phyloP scores from a whole-genome alignment of 2,888 invertebrate genomes.

The Amblyjoppa proteus region DNA sequence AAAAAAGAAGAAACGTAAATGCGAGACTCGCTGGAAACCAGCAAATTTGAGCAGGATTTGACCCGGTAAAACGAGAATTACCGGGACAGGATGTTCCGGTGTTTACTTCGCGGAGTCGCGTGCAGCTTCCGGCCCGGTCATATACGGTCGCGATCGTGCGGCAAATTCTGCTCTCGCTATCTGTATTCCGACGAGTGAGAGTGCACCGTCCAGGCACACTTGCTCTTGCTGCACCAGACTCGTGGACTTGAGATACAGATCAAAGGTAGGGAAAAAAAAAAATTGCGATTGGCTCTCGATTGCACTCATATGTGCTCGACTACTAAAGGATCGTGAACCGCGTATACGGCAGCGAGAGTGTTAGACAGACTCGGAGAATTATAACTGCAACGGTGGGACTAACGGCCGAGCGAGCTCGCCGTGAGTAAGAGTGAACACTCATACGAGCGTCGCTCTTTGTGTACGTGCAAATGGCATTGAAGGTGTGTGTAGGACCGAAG shows the following conservation, averaged over 20 bases:
- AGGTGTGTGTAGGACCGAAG: constrained; percentile 31
- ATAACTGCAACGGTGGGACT: background rate
- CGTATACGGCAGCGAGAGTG: constrained; percentile 24
- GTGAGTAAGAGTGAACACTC: constrained; percentile 54
- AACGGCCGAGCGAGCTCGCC: constrained; percentile 43
- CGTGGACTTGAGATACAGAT: constrained; percentile 2
- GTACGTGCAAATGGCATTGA: constrained; percentile 17
- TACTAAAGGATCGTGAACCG: constrained; percentile 11
- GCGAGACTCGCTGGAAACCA: background rate
- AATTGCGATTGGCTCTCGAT: background rate
- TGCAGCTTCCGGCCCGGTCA: constrained; percentile 35
- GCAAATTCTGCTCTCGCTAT: background rate
- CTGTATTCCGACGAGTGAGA: constrained; percentile 13
- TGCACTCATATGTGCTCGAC: background rate
- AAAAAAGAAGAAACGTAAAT: background rate
- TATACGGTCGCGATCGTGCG: constrained; percentile 12
- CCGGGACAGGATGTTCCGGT: constrained; percentile 52
- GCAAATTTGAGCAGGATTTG: constrained; percentile 3
- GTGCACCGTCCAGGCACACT: constrained; percentile 7
- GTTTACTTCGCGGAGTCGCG: constrained; percentile 38
- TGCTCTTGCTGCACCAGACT: background rate
- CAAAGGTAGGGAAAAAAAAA: background rate
- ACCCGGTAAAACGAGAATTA: constrained; percentile 46
- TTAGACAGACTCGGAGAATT: constrained; percentile 32
- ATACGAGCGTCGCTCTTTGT: constrained; percentile 16